These are phyloP conservation scores for Barnardius zonarius DNA, from an alignment of 2,113 vertebrate species.

Conservation along the genomic window DNA sequence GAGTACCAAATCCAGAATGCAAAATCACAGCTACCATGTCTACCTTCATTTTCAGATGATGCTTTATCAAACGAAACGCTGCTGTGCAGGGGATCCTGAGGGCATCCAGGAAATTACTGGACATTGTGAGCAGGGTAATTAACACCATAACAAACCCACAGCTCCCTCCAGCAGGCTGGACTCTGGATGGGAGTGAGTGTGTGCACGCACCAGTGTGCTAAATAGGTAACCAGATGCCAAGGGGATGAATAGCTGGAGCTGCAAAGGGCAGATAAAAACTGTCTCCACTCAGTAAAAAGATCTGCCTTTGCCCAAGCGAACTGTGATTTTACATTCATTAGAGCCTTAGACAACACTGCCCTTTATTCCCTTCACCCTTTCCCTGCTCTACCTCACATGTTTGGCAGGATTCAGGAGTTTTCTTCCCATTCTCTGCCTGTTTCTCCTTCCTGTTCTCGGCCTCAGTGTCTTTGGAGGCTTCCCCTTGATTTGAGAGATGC, in stretches of 20 bases:
- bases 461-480: background rate
- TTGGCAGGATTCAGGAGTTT: background rate
- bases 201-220: background rate
- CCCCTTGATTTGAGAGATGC: background rate
- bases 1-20: background rate
- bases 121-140: background rate
- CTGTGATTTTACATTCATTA: constrained; percentile 69
- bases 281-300: constrained; percentile 71
- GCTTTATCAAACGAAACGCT: background rate
- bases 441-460: background rate
- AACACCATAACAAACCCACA: background rate
- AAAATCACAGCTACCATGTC: background rate
- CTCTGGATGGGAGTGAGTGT: background rate
- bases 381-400: background rate
- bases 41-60: background rate
- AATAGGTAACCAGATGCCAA: constrained; percentile 64
- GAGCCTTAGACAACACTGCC: constrained; percentile 35
- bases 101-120: background rate
- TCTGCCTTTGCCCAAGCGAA: constrained; percentile 30
- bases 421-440: background rate
- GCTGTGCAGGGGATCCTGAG: background rate
- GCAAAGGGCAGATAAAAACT: constrained; percentile 72
- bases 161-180: background rate
- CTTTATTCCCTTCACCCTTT: constrained; percentile 29
- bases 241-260: constrained; percentile 36